A percentile compares a stretch with the other conserved stretches of the same genome.
These are phyloP conservation scores for Salarias fasciatus DNA, from an alignment of 2,797 vertebrate genomes.

Conservation along the genomic window DNA sequence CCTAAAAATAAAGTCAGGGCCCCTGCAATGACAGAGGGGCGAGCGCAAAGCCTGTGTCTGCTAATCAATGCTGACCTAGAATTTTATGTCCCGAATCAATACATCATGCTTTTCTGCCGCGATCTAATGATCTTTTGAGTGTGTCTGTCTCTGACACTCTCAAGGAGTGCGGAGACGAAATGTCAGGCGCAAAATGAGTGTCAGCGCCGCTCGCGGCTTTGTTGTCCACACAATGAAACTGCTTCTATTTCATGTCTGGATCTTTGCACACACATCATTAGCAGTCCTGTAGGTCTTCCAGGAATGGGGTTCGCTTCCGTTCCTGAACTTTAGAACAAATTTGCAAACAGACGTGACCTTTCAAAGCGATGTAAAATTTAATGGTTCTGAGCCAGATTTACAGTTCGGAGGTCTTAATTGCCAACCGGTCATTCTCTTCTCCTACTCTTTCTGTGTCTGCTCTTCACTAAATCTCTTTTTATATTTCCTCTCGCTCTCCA, in stretches of 20 bases:
- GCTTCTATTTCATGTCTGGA: not conserved
- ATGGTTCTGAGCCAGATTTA: conserved; percentile 27
- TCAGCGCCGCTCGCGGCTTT: conserved; percentile 17
- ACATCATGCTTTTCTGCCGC: conserved; percentile 53
- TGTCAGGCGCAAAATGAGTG: conserved; percentile 43
- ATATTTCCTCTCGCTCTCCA: conserved; percentile 24
- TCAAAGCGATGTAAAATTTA: conserved; percentile 34
- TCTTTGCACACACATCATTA: not conserved
- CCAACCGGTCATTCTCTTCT: conserved; percentile 44
- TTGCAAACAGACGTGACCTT: conserved; percentile 53
- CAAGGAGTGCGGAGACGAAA: conserved; percentile 35
- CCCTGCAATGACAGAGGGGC: conserved; percentile 38
- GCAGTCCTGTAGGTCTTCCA: not conserved
- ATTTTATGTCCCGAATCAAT: conserved; percentile 65
- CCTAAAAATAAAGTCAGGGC: conserved; percentile 70
- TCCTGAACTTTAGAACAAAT: conserved; percentile 29
- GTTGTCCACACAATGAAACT: not conserved
- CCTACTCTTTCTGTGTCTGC: conserved; percentile 33
- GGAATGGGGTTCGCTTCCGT: not conserved
- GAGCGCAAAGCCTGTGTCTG: conserved; percentile 50
- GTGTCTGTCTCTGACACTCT: conserved; percentile 40
- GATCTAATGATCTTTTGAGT: conserved; percentile 64
- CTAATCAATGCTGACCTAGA: conserved; percentile 75
- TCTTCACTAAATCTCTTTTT: conserved; percentile 53
- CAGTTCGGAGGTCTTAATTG: conserved; percentile 49